Base-by-base conservation (phyloP, 2,113 vertebrate species). In the Noturus placidus region DNA sequence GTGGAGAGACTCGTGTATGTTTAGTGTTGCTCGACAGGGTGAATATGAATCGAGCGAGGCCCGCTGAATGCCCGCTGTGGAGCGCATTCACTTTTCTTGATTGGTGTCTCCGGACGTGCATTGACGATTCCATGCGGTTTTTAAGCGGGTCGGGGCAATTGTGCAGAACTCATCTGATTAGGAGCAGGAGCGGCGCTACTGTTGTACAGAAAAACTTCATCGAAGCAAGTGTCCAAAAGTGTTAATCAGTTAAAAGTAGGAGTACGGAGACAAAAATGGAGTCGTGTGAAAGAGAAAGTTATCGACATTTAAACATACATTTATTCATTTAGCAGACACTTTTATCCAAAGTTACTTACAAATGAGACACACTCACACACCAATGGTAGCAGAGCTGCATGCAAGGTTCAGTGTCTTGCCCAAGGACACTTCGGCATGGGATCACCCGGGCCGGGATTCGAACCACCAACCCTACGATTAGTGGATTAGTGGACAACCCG, bases 31-130 rank as follows among this genome's bases (percentile, higher is more conserved):
- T 10, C 54, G 80, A 84, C 63, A 57, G 81, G 63, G 46, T 38
- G 57, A 8, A 65, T 52, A 87, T 57, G 83, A 86, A 87, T 61
- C 30, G 38, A 27, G 33, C 38, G 54, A 72, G 76, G 65, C 46
- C 11, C 33, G 27, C 15, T 56, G 67, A 85, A 86, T 83, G 52
- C 65, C 54, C 69, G 81, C 67, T 35, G 74, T 30, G 33, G n/a
- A 67, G 22, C 22, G 52, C 90, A 89, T 93, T 92, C 91, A 93
- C 94, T 93, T 94, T 91, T 92, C 50, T 17, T 92, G 92, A 94
- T 93, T 93, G 90, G 80, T 90, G 92, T 93, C 92, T 93, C 88
- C 56, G 65, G 88, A 87, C 46, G 15, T 25, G 61, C 63, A 79
- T 87, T 77, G 30, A 88, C 84, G 88, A 91, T 81, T 90, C 84